A percentile compares a stretch with the other conserved stretches of the same genome.
Evolutionary conservation across 2,888 invertebrate genomes (phyloP).

Genomic region (Chrysolina americana): DNA sequence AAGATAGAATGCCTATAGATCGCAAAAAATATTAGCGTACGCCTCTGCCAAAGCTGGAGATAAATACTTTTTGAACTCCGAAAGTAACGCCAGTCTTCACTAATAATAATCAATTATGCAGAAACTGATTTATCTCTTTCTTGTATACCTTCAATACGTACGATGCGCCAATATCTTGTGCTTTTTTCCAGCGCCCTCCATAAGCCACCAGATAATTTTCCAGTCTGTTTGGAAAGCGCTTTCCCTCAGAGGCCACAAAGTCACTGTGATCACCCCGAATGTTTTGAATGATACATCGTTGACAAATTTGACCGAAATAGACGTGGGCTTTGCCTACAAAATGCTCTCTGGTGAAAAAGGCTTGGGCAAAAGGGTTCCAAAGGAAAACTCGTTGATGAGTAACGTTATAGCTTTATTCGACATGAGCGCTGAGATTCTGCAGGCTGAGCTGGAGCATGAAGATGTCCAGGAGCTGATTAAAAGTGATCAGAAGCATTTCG

Average conservation of each 20-base stretch:
- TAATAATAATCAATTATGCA: neutral
- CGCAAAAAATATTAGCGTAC: neutral
- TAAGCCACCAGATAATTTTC: slow-evolving; percentile 11
- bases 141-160: neutral
- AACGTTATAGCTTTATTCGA: slow-evolving; percentile 8
- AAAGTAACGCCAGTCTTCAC: neutral
- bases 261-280: slow-evolving; percentile 34
- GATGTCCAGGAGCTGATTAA: slow-evolving; percentile 4
- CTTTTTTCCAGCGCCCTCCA: neutral
- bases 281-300: slow-evolving; percentile 28
- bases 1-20: too few relatives aligned
- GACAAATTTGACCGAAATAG: slow-evolving; percentile 34
- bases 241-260: slow-evolving; percentile 35
- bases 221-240: slow-evolving; percentile 29
- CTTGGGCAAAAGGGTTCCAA: neutral
- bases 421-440: slow-evolving; percentile 18
- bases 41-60: neutral
- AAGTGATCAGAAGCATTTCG: neutral
- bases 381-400: slow-evolving; percentile 12
- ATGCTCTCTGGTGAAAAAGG: slow-evolving; percentile 16
- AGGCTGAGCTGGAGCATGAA: slow-evolving; percentile 8
- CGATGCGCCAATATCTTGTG: slow-evolving; percentile 22
- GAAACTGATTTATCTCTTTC: neutral
- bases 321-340: slow-evolving; percentile 22
- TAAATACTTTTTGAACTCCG: neutral